Percentiles rank a stretch among this genome's conserved stretches.
These are phyloP conservation scores for Brachyalestes nurse DNA, from an alignment of 2,797 vertebrate species.

Conservation along the genomic window DNA sequence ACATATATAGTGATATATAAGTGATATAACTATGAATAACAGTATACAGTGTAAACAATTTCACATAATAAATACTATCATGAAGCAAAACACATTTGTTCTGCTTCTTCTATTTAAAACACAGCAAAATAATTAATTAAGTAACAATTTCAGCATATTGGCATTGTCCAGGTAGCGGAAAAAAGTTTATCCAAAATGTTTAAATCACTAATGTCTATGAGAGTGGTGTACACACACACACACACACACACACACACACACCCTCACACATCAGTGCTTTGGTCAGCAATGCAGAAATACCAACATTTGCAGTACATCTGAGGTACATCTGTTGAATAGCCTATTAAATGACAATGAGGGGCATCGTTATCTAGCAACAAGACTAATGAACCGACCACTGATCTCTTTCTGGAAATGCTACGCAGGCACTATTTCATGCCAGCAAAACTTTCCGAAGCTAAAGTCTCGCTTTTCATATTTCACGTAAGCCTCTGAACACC, in stretches of 20 bases:
- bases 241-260: constrained; percentile 1
- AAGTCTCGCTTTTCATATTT: constrained; percentile 17
- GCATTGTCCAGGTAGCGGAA: too few species aligned
- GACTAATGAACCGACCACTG: constrained; percentile 37
- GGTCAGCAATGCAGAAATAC: constrained; percentile 44
- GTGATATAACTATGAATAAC: too few species aligned
- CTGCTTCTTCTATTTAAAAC: too few species aligned
- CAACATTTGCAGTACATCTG: constrained; percentile 43
- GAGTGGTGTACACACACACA: background rate
- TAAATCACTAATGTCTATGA: background rate
- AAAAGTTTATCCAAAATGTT: background rate
- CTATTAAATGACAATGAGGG: constrained; percentile 50
- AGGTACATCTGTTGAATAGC: constrained; percentile 51
- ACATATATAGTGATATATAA: too few species aligned
- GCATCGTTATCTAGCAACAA: constrained; percentile 39
- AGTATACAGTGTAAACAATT: too few species aligned
- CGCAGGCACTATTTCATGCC: constrained; percentile 29
- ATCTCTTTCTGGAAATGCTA: constrained; percentile 36
- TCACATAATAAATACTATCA: too few species aligned
- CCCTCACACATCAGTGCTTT: constrained; percentile 10
- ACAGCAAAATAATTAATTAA: too few species aligned
- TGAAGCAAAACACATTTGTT: too few species aligned
- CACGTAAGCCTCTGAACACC: background rate
- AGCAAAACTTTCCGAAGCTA: constrained; percentile 23
- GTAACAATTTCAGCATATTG: too few species aligned